These are phyloP conservation scores for Nannobrachium achirus DNA, from an alignment of 2,113 vertebrate genomes.

Conservation along the genomic window DNA sequence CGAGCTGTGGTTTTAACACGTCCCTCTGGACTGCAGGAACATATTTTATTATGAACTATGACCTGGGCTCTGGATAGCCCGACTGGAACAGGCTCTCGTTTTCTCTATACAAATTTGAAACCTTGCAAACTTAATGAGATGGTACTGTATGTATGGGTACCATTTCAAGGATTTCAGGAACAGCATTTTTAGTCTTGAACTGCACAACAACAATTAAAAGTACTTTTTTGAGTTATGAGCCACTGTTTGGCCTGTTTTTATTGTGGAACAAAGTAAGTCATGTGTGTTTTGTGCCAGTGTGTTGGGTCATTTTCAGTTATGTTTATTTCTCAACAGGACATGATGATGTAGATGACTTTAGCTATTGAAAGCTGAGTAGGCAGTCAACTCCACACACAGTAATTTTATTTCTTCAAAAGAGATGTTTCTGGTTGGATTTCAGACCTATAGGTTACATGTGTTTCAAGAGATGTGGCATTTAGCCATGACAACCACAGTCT, in stretches of 20 bases:
- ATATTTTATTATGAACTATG: constrained; percentile 41
- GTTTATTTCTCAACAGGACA: constrained; percentile 9
- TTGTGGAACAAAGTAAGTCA: constrained; percentile 9
- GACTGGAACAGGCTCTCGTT: constrained; percentile 3
- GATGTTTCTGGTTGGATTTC: not conserved
- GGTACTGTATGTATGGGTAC: not conserved
- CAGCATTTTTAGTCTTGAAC: not conserved
- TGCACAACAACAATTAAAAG: not conserved
- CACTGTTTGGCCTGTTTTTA: constrained; percentile 3
- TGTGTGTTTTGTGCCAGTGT: not conserved
- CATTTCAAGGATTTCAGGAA: not conserved
- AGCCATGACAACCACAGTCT: not conserved
- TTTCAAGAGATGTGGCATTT: not conserved
- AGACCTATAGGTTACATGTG: not conserved
- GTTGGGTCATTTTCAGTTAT: not conserved
- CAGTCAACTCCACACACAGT: not conserved
- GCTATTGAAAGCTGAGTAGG: not conserved
- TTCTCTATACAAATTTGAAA: not conserved
- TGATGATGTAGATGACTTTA: not conserved
- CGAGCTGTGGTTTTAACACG: constrained; percentile 34
- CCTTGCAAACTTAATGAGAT: constrained; percentile 1
- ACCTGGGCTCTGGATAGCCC: constrained; percentile 15
- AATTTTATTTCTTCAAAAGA: not conserved
- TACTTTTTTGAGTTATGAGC: not conserved
- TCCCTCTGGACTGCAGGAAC: constrained; percentile 43